A percentile compares a stretch with the other conserved stretches of the same genome.
These are phyloP conservation scores for Agrotis clavis DNA, from an alignment of 2,888 invertebrate genomes.

Conservation along the genomic window DNA sequence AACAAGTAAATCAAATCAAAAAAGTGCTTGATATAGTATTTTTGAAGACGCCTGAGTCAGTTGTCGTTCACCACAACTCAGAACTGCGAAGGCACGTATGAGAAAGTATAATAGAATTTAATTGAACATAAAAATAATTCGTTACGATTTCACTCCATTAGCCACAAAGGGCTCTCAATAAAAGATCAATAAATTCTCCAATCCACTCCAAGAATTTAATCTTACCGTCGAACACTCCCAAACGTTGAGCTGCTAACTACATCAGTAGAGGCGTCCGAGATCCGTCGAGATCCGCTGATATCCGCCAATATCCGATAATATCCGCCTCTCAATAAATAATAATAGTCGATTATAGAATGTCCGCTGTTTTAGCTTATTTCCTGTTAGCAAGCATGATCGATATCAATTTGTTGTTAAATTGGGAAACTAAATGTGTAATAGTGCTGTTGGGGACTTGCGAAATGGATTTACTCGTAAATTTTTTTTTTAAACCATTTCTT, in stretches of 20 bases:
- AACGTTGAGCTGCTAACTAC: slow-evolving; percentile 30
- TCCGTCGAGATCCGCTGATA: slow-evolving; percentile 43
- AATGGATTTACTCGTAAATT: background rate
- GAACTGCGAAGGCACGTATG: no score
- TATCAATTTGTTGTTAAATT: slow-evolving; percentile 35
- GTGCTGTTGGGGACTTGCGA: background rate
- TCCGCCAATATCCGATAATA: slow-evolving; percentile 60
- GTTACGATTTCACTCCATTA: background rate
- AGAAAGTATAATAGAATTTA: background rate
- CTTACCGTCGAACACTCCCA: slow-evolving; percentile 17
- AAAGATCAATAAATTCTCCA: slow-evolving; percentile 28
- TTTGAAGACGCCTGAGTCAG: no score
- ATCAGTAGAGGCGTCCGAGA: slow-evolving; percentile 28
- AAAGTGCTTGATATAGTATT: no score
- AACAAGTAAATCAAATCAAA: no score
- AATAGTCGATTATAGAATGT: slow-evolving; percentile 62
- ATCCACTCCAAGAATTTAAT: slow-evolving; percentile 39
- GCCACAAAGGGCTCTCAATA: slow-evolving; percentile 5
- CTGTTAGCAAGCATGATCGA: slow-evolving; percentile 47
- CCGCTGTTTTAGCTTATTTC: slow-evolving; percentile 65
- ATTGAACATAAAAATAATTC: background rate
- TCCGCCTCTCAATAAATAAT: slow-evolving; percentile 66
- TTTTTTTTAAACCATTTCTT: background rate
- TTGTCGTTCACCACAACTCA: no score
- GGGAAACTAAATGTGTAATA: slow-evolving; percentile 28